These are phyloP conservation scores for Eulemur macaco DNA, from an alignment of 2,113 vertebrate species.

Conservation along the genomic window DNA sequence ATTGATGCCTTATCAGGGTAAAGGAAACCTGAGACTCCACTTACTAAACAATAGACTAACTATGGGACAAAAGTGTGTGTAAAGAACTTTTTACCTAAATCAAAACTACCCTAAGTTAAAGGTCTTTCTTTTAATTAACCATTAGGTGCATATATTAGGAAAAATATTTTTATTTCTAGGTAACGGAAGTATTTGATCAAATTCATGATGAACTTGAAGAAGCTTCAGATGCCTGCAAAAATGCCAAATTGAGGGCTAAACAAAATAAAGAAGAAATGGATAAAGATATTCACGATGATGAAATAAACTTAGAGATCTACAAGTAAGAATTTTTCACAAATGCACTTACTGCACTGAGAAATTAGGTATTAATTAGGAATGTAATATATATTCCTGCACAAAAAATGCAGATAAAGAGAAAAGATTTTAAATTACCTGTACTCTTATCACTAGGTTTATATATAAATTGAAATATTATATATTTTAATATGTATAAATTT, in stretches of 20 bases:
- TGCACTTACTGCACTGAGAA: not conserved
- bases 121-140: not conserved
- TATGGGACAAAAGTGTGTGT: not conserved
- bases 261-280: not conserved
- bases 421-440: not conserved
- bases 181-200: not conserved
- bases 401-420: not conserved
- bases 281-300: not conserved
- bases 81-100: not conserved
- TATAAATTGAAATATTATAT: not conserved
- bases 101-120: not conserved
- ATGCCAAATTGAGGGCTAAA: not conserved
- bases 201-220: constrained; percentile 25
- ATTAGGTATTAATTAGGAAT: not conserved
- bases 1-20: not conserved
- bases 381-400: not conserved
- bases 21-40: not conserved
- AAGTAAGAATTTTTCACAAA: constrained; percentile 58
- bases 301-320: not conserved
- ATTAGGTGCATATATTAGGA: not conserved
- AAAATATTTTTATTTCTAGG: constrained; percentile 52
- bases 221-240: not conserved
- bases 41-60: not conserved
- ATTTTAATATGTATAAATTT: not conserved
- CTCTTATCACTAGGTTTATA: not conserved